Base-by-base conservation (phyloP, 2,113 vertebrate genomes). In the Zosterops hypoxanthus region DNA sequence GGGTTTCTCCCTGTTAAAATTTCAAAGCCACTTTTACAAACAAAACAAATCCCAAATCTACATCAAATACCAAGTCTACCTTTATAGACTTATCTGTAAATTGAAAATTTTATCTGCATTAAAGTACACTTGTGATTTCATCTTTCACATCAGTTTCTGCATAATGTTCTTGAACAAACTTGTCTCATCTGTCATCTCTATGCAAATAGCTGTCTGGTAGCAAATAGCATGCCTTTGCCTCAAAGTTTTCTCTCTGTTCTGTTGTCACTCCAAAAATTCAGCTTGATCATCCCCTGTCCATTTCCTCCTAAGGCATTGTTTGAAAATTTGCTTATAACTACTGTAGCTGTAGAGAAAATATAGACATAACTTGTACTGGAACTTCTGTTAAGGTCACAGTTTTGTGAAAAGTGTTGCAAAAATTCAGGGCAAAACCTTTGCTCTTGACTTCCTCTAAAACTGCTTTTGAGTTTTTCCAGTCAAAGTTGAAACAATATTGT, bases 1-100 rank as follows among this genome's bases (percentile, higher is more conserved):
- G 98, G 26, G 98, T 96, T 91, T 99, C 99, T 68, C 99, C 99
- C 99, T 99, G 68, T 36, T 53, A 73, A 91, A 86, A 97, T 60
- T 94, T 97, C 57, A 97, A 61, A 53, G 49, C 28, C 14, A 50
- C 42, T 85, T 94, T 92, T 85, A 83, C 31, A 86, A 95, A 78
- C 25, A 68, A 57, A 92, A 31, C 15, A 39, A 61, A 78, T 25
- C 25, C 11, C 26, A 80, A 78, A 63, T 36, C 39, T 42, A 41
- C 0, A 0, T 46, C 13, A n/a, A 64, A 78, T 34, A 8, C 11
- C 19, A 89, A 57, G 39, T 52, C 42, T 34, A 52, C 0, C 47
- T n/a, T 69, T 64, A 33, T 9, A 77, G 44, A 59, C 18, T 31
- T 20, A 28, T 36, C 39, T 60, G 16, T 23, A 47, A 39, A 46